Conservation (phyloP, 2,113 vertebrate species). For the Rhinolophus ferrumequinum region DNA sequence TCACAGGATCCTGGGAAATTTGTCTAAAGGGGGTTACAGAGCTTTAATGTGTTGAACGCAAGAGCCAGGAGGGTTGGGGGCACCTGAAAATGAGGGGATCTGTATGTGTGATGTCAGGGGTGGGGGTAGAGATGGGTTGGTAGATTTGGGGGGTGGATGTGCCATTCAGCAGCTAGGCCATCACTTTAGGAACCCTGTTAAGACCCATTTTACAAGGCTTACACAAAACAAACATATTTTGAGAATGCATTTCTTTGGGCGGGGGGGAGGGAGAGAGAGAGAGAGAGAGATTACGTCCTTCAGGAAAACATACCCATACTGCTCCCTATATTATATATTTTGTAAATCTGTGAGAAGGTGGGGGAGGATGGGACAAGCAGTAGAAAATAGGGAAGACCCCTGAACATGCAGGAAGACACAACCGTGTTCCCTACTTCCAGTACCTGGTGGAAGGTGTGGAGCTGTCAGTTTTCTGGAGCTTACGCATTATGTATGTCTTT, state of each 20-base stretch:
- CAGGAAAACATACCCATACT: neutral
- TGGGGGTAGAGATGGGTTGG: accelerated
- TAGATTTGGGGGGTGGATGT: too few species aligned
- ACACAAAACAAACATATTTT: neutral
- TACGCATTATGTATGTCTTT: neutral
- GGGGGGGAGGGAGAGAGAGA: too few species aligned
- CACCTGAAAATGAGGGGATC: neutral
- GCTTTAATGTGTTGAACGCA: neutral
- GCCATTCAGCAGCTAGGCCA: neutral
- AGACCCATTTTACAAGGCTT: neutral
- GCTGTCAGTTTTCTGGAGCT: neutral
- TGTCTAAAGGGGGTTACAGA: neutral
- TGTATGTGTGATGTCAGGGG: neutral
- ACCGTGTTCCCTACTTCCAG: too few species aligned
- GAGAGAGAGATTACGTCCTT: neutral
- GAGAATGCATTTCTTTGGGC: neutral
- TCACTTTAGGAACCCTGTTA: neutral
- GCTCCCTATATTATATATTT: neutral
- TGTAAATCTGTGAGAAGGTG: neutral
- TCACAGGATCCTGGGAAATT: neutral
- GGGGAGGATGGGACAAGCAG: neutral
- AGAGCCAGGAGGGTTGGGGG: neutral
- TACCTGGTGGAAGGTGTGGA: accelerated
- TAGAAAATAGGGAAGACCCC: neutral
- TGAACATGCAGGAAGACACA: neutral